These are phyloP conservation scores for Epicampocera succincta DNA, from an alignment of 2,888 invertebrate genomes.

Conservation along the genomic window DNA sequence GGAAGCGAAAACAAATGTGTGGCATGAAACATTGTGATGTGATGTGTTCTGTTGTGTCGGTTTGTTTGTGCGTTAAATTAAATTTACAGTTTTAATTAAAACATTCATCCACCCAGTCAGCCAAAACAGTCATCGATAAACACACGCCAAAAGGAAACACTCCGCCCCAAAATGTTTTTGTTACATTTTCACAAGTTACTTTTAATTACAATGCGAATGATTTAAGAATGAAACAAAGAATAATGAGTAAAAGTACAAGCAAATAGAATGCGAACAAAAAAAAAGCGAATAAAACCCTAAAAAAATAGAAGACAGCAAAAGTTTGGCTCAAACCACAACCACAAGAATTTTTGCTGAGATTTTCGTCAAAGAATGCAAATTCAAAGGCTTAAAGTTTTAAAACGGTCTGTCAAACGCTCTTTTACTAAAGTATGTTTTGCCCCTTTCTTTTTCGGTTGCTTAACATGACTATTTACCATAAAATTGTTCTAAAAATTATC, in stretches of 20 bases:
- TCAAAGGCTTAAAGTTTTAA: background rate
- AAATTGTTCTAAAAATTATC: too few species aligned
- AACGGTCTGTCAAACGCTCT: background rate
- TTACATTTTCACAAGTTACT: conserved; percentile 61
- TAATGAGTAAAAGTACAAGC: conserved; percentile 23
- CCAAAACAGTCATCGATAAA: conserved; percentile 33
- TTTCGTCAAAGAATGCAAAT: background rate
- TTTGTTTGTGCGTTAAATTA: conserved; percentile 55
- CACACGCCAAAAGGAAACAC: conserved; percentile 28
- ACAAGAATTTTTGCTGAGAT: conserved; percentile 16
- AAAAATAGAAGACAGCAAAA: background rate
- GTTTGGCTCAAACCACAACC: conserved; percentile 7
- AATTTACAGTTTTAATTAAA: conserved; percentile 69
- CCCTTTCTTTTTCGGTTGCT: background rate
- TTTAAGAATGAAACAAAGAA: conserved; percentile 26
- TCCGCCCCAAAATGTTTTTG: conserved; percentile 48
- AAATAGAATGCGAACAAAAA: too few species aligned
- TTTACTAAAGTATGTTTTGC: background rate
- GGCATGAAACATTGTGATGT: conserved; percentile 18
- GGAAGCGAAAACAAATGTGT: background rate
- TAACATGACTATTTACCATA: too few species aligned
- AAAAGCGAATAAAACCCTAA: background rate
- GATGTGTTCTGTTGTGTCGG: conserved; percentile 6
- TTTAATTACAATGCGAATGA: conserved; percentile 59
- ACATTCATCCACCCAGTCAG: conserved; percentile 52